A percentile compares a stretch with the other conserved stretches of the same genome.
Evolutionary conservation across 2,888 invertebrate species (phyloP).

Genomic region (Chalcosyrphus nemorum): DNA sequence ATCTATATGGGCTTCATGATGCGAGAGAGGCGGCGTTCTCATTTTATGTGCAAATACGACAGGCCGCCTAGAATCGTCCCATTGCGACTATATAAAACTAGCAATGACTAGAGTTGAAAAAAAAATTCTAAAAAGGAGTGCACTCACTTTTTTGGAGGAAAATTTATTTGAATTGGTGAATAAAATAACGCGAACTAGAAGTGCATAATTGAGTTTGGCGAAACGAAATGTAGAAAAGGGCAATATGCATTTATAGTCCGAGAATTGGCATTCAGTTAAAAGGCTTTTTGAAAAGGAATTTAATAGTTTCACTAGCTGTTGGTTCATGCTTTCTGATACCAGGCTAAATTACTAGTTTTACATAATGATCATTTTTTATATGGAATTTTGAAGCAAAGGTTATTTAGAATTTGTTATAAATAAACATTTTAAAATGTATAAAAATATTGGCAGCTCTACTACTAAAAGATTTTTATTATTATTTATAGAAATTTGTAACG

Average conservation of each 20-base stretch:
- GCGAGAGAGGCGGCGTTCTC: neutral
- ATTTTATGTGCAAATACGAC: neutral
- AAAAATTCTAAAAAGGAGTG: neutral
- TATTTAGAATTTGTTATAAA: too few relatives aligned
- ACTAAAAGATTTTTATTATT: too few relatives aligned
- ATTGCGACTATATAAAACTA: neutral
- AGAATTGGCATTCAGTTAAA: neutral
- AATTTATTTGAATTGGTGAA: neutral
- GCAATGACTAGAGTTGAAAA: neutral
- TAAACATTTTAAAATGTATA: too few relatives aligned
- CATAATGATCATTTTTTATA: too few relatives aligned
- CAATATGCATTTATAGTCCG: neutral
- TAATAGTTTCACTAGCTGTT: neutral
- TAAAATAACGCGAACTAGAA: slow-evolving; percentile 15
- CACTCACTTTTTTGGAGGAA: neutral
- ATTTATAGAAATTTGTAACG: too few relatives aligned
- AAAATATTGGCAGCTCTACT: too few relatives aligned
- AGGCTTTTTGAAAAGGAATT: neutral
- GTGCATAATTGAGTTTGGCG: neutral
- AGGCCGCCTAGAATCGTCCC: slow-evolving; percentile 15
- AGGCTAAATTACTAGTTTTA: too few relatives aligned
- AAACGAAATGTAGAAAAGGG: neutral
- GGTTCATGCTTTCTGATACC: too few relatives aligned
- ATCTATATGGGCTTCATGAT: neutral
- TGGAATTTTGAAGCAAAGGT: too few relatives aligned